Evolutionary conservation across 2,888 invertebrate species (phyloP).

Genomic region (Lomographa bimaculata): DNA sequence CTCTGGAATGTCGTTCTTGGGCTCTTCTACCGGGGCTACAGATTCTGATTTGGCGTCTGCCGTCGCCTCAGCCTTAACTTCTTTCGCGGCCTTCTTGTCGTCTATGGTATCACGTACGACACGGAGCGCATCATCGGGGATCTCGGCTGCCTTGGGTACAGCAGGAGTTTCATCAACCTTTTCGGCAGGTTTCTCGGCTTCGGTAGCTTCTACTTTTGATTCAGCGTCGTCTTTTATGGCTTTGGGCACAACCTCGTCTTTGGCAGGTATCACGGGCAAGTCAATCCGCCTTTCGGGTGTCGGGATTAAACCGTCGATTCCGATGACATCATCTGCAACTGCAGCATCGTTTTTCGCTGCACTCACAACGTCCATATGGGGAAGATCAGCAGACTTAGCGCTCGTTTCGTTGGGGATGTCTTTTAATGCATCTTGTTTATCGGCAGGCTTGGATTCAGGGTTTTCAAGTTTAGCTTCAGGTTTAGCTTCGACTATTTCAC

Average conservation of each 20-base stretch:
- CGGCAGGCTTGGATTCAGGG: constrained; percentile 33
- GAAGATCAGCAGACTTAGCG: constrained; percentile 17
- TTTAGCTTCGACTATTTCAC: constrained; percentile 29
- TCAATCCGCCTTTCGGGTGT: constrained; percentile 15
- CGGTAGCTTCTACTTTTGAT: constrained; percentile 6
- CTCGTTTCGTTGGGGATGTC: constrained; percentile 26
- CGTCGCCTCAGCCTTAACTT: constrained; percentile 36
- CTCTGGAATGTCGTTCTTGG: constrained; percentile 7
- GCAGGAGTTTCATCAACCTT: constrained; percentile 26
- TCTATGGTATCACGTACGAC: constrained; percentile 68
- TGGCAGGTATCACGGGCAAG: constrained; percentile 3
- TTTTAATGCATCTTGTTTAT: constrained; percentile 18
- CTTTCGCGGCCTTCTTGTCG: constrained; percentile 32
- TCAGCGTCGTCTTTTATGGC: constrained; percentile 33
- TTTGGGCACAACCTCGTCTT: constrained; percentile 31
- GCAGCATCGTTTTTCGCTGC: constrained; percentile 9
- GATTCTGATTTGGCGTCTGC: constrained; percentile 18
- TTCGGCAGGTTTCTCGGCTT: constrained; percentile 27
- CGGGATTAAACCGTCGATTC: constrained; percentile 4
- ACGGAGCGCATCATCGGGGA: constrained; percentile 50
- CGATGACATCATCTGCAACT: constrained; percentile 13
- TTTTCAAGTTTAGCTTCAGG: constrained; percentile 22
- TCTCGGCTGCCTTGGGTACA: constrained; percentile 14
- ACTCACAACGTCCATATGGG: background rate
- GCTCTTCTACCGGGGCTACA: constrained; percentile 5